Evolutionary conservation across 2,888 invertebrate species (phyloP), one percentile per base, ranked within the genome.

Genomic region (Platypus cylindrus): DNA sequence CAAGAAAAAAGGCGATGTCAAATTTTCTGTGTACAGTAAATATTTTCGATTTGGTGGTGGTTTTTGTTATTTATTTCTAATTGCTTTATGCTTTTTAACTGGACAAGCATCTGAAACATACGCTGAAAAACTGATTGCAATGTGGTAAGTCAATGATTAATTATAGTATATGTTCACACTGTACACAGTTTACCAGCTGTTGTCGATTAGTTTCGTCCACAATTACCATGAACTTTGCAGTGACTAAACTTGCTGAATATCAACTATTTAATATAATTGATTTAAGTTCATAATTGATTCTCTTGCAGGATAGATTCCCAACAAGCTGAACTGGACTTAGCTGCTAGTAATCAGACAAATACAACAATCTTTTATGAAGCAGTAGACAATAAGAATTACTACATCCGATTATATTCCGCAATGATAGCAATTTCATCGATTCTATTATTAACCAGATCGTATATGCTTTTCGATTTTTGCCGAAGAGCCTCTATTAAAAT

Each of bases 381-480:
- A 18, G 36, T 38, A 17, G 36, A 38, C 5, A 23, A 34, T n/a
- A 39, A 37, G 17, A 24, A 43, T 16, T 38, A 32, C 4, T 46
- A 45, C n/a, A 41, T 47, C 14, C 32, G 36, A 34, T 29, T 46
- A 1, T 50, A 47, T 34, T 44, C 50, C 0, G 29, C 43, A n/a
- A 43, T 46, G 41, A 30, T 50, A 22, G 11, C 31, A 3, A 23
- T 36, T 3, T 34, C 45, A n/a, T 32, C 37, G 20, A 4, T 35
- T 14, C 27, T 48, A 7, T 36, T 40, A 12, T 31, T 50, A 12
- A 31, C 40, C 7, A 36, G 45, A 39, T 41, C 45, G 3, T 49
- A 46, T 25, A 23, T 82, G 78, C 1, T 80, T 78, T 43, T 63
- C 80, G 36, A 82, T 86, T 63, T 80, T 79, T 2, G 87, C 83